Conservation (phyloP, 2,888 invertebrate species). For the Rosalia funebris region DNA sequence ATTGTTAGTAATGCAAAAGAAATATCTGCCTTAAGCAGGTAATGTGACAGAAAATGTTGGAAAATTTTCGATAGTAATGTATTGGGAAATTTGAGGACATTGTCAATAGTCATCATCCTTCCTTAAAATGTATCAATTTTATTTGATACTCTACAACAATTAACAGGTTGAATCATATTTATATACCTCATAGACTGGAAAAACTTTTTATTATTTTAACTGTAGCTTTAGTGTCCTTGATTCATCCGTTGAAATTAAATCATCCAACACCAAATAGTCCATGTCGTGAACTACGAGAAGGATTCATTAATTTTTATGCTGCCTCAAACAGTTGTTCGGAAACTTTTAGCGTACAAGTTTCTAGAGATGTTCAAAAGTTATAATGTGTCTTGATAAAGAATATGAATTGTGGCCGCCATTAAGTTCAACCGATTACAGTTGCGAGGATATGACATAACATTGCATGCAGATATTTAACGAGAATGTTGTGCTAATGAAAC, state of each 20-base stretch:
- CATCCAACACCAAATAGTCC: not conserved
- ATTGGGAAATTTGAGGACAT: no score
- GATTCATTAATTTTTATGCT: slow-evolving; percentile 22
- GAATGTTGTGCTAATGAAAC: slow-evolving; percentile 8
- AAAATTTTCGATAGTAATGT: no score
- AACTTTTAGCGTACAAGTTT: slow-evolving; percentile 17
- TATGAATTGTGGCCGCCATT: slow-evolving; percentile 27
- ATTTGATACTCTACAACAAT: no score
- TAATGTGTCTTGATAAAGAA: slow-evolving; percentile 19
- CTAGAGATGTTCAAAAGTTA: slow-evolving; percentile 22
- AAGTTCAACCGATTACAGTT: slow-evolving; percentile 21
- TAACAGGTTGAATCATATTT: no score
- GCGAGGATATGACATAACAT: slow-evolving; percentile 6
- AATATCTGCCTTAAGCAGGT: no score
- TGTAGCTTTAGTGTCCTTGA: no score
- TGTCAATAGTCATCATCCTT: no score
- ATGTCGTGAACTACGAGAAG: not conserved
- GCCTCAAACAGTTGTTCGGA: slow-evolving; percentile 14
- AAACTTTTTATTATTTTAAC: no score
- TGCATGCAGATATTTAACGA: slow-evolving; percentile 23
- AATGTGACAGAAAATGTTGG: no score
- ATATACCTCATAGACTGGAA: no score
- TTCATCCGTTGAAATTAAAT: slow-evolving; percentile 1
- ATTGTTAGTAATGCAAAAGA: no score
- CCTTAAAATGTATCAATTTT: no score